Evolutionary conservation across 2,113 vertebrate species (phyloP).

Genomic region (Takifugu flavidus): DNA sequence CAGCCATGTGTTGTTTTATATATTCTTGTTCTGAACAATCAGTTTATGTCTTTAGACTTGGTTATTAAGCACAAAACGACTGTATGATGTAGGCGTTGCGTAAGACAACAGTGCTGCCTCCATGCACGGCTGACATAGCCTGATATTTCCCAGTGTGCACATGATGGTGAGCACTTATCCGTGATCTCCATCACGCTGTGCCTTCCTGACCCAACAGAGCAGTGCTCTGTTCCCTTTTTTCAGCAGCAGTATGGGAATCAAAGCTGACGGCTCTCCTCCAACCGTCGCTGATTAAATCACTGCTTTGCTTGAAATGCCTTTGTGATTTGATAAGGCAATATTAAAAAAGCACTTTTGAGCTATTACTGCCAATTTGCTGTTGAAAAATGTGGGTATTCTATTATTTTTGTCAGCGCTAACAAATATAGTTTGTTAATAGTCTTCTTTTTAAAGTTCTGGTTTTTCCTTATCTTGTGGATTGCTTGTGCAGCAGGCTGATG

Average conservation of each 20-base stretch:
- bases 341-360: background rate
- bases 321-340: background rate
- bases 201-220: constrained; percentile 31
- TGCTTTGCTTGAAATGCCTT: background rate
- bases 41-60: background rate
- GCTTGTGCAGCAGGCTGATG: background rate
- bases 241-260: constrained; percentile 22
- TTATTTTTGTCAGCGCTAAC: background rate
- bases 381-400: too few relatives aligned
- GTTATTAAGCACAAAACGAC: constrained; percentile 1
- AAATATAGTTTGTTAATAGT: too few relatives aligned
- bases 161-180: constrained; percentile 26
- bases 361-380: too few relatives aligned
- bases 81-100: background rate
- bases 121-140: background rate
- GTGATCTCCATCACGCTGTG: constrained; percentile 23
- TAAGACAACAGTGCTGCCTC: background rate
- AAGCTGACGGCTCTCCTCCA: constrained; percentile 15
- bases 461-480: too few relatives aligned
- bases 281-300: constrained; percentile 18
- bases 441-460: too few relatives aligned
- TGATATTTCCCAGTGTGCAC: background rate
- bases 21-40: background rate
- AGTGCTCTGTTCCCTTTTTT: constrained; percentile 25
- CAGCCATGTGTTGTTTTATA: background rate